A percentile compares a stretch with the other conserved stretches of the same genome.
Conservation (phyloP, 2,113 vertebrate genomes). For the Sula dactylatra region DNA sequence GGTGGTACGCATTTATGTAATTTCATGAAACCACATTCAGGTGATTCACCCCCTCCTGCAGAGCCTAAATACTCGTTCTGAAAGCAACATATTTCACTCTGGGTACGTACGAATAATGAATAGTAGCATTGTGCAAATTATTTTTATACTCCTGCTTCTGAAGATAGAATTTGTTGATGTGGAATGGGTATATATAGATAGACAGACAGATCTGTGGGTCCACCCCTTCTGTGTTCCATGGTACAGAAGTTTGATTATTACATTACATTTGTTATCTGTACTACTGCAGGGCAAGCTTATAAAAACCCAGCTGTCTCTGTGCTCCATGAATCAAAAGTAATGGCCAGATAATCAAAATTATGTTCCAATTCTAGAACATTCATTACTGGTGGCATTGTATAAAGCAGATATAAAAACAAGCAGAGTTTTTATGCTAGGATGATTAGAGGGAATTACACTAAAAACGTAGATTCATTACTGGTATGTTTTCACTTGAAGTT, state of each 20-base stretch:
- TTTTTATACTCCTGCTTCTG: slow-evolving; percentile 7
- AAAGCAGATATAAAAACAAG: slow-evolving; percentile 39
- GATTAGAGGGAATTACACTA: slow-evolving; percentile 42
- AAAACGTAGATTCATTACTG: not conserved
- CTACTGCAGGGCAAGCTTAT: slow-evolving; percentile 54
- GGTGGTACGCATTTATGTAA: not conserved
- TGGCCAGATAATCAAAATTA: slow-evolving; percentile 67
- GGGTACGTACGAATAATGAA: slow-evolving; percentile 32
- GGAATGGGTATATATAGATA: not conserved
- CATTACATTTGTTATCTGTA: slow-evolving; percentile 65
- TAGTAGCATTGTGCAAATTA: slow-evolving; percentile 31
- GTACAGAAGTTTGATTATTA: slow-evolving; percentile 60
- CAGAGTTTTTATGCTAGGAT: slow-evolving; percentile 11
- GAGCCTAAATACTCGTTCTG: not conserved
- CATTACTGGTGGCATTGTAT: slow-evolving; percentile 48
- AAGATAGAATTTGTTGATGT: slow-evolving; percentile 42
- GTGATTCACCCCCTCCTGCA: not conserved
- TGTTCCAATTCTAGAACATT: slow-evolving; percentile 62
- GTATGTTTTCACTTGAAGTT: slow-evolving; percentile 37
- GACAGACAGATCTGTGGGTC: slow-evolving; percentile 16
- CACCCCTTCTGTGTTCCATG: slow-evolving; percentile 1
- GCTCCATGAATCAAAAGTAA: slow-evolving; percentile 68
- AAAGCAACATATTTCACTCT: not conserved
- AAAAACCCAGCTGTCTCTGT: slow-evolving; percentile 61
- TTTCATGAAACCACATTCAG: not conserved